These are phyloP conservation scores for Acrocephalus kingi DNA, from an alignment of 2,113 vertebrate genomes.

Conservation along the genomic window DNA sequence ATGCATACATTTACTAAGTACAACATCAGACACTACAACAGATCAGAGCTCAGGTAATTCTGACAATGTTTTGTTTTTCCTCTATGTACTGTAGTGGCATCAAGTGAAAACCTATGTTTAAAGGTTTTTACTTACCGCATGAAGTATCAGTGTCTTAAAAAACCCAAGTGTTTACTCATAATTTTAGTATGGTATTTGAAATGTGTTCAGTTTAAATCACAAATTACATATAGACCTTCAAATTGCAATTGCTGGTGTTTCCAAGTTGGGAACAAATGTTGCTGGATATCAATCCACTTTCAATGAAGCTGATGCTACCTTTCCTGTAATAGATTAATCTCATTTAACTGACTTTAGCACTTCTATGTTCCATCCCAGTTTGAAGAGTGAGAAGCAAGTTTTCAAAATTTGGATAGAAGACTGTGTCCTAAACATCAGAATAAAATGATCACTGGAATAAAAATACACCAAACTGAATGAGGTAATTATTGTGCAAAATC, in stretches of 20 bases:
- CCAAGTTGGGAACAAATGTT: constrained; percentile 38
- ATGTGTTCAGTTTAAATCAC: constrained; percentile 43
- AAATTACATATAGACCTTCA: constrained; percentile 44
- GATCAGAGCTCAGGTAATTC: constrained; percentile 68
- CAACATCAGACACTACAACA: constrained; percentile 84
- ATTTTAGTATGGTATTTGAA: constrained; percentile 14
- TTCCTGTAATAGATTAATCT: neutral
- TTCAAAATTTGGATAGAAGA: constrained; percentile 16
- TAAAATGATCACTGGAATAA: constrained; percentile 60
- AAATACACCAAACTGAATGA: constrained; percentile 64
- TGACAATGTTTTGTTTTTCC: constrained; percentile 69
- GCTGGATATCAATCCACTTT: neutral
- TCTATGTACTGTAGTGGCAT: constrained; percentile 56
- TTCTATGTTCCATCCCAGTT: neutral
- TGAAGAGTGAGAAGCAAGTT: neutral
- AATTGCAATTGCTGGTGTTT: constrained; percentile 61
- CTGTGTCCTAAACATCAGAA: neutral
- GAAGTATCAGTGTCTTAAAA: constrained; percentile 61
- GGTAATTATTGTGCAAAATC: constrained; percentile 70
- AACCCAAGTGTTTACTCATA: neutral
- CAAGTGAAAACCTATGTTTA: constrained; percentile 64
- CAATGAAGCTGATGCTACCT: neutral
- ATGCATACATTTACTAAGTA: constrained; percentile 87
- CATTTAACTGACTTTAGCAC: neutral
- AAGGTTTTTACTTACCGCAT: constrained; percentile 58